A percentile compares a stretch with the other conserved stretches of the same genome.
Conservation (phyloP, 2,888 invertebrate species). For the Drepana falcataria region DNA sequence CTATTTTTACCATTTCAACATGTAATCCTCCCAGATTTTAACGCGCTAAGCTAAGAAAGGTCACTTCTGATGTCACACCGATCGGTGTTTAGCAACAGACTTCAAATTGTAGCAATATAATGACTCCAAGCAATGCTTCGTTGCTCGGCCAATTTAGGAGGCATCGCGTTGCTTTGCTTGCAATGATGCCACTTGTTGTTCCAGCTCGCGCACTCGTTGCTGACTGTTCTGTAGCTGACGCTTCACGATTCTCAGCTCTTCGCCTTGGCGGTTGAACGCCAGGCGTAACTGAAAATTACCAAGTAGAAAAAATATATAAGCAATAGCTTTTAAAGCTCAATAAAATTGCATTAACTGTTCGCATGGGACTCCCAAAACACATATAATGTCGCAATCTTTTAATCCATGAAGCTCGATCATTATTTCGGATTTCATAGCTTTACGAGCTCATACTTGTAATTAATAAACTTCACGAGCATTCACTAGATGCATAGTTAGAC, state of each 20-base stretch:
- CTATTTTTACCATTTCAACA: no score
- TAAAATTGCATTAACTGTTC: no score
- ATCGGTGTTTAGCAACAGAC: neutral
- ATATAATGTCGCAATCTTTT: no score
- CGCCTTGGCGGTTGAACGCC: conserved; percentile 87
- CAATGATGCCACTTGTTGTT: conserved; percentile 83
- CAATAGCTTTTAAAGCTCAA: no score
- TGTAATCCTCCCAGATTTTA: no score
- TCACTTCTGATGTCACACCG: neutral
- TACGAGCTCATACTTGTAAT: no score
- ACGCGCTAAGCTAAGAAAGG: neutral
- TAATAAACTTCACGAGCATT: no score
- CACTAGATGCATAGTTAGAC: no score
- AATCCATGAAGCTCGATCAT: no score
- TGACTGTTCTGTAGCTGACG: conserved; percentile 89
- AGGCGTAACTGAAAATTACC: conserved; percentile 80
- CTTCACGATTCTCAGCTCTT: conserved; percentile 87
- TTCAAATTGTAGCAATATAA: neutral
- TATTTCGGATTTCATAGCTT: no score
- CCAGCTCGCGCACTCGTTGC: conserved; percentile 87
- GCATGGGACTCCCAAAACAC: no score
- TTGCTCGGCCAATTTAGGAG: conserved; percentile 23
- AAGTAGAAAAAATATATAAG: no score
- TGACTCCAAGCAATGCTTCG: neutral
- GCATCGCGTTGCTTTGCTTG: conserved; percentile 60